A percentile compares a stretch with the other conserved stretches of the same genome.
Evolutionary conservation across 1,140 invertebrate genomes (phyloP).

Genomic region (Mylabris phalerata): DNA sequence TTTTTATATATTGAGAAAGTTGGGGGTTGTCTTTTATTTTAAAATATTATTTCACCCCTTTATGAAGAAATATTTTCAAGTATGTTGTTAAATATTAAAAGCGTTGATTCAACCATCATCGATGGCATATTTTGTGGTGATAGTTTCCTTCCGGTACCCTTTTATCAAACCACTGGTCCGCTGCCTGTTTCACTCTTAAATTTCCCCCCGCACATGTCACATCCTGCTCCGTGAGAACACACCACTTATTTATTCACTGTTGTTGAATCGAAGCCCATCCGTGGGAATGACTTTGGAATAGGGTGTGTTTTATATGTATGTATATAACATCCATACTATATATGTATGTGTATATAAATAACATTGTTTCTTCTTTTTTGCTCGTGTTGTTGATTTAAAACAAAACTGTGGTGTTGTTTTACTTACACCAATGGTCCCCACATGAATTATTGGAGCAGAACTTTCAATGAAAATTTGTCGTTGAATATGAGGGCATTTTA

Average conservation of each 20-base stretch:
- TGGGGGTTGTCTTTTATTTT: too few relatives aligned
- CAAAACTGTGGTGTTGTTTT: slow-evolving; percentile 11
- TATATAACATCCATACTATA: background rate
- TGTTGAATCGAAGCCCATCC: slow-evolving; percentile 12
- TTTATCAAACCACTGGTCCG: slow-evolving; percentile 12
- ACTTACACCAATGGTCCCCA: slow-evolving; percentile 4
- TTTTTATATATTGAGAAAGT: too few relatives aligned
- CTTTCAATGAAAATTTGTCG: background rate
- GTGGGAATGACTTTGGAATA: slow-evolving; percentile 14
- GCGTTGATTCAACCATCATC: too few relatives aligned
- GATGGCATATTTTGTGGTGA: slow-evolving; percentile 4
- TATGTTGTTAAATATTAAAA: background rate
- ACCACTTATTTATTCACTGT: slow-evolving; percentile 10
- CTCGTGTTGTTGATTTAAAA: background rate
- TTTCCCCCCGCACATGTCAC: slow-evolving; percentile 13
- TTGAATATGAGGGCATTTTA: too few relatives aligned
- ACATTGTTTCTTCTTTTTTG: slow-evolving; percentile 5
- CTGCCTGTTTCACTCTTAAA: background rate
- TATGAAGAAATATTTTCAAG: background rate
- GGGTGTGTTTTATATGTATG: slow-evolving; percentile 16
- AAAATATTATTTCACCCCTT: too few relatives aligned
- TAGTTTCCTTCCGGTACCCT: slow-evolving; percentile 15
- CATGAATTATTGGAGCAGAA: slow-evolving; percentile 11
- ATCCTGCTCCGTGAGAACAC: slow-evolving; percentile 16
- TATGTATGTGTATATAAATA: background rate